These are phyloP conservation scores for Podarcis muralis DNA, from an alignment of 2,113 vertebrate genomes.

Conservation along the genomic window DNA sequence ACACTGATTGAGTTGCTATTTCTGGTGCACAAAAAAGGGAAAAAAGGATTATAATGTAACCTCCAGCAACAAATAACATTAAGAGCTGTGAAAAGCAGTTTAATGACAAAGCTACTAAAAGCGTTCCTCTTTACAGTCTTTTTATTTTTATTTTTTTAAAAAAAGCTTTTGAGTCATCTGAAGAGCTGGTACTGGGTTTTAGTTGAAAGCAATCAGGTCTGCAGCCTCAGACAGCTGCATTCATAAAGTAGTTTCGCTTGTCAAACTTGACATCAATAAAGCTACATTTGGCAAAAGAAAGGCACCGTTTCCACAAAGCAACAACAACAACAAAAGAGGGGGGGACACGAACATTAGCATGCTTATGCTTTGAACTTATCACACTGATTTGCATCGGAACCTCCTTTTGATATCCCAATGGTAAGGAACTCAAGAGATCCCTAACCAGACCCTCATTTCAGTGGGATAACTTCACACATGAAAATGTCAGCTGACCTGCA, in stretches of 20 bases:
- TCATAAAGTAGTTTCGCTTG: conserved; percentile 48
- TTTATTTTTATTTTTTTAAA: too few relatives aligned
- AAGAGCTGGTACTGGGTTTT: conserved; percentile 21
- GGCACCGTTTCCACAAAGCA: conserved; percentile 10
- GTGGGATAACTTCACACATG: conserved; percentile 16
- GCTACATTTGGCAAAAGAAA: conserved; percentile 32
- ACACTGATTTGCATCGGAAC: conserved; percentile 56
- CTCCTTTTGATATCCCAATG: conserved; percentile 46
- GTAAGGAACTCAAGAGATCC: background rate
- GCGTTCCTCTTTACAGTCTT: conserved; percentile 3
- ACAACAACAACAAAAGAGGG: background rate
- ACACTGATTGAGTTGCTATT: conserved; percentile 68
- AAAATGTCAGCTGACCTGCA: conserved; percentile 35
- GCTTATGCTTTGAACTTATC: conserved; percentile 60
- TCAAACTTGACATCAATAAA: conserved; percentile 59
- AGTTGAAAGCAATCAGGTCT: conserved; percentile 41
- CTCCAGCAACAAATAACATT: conserved; percentile 55
- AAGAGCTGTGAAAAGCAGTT: conserved; percentile 36
- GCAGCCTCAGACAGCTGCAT: conserved; percentile 27
- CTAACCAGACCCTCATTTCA: background rate
- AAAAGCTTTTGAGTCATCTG: conserved; percentile 19
- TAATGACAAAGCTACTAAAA: conserved; percentile 42
- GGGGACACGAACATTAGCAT: background rate
- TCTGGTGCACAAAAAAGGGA: conserved; percentile 37
- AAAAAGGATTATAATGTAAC: conserved; percentile 63